These are phyloP conservation scores for Branchellion lobata DNA, from an alignment of 2,888 invertebrate species.

Conservation along the genomic window DNA sequence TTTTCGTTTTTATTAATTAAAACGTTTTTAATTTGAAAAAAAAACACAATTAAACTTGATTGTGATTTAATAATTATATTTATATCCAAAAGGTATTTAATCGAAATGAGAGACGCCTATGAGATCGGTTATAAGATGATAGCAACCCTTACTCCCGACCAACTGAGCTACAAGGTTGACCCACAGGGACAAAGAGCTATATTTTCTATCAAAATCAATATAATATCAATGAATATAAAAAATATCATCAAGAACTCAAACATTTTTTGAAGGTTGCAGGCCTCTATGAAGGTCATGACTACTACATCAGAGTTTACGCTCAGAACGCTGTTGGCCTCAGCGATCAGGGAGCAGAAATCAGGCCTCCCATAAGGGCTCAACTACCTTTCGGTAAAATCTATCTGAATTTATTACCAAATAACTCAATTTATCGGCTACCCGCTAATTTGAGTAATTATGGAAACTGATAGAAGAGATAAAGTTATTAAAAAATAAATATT, in stretches of 20 bases:
- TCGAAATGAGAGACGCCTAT: constrained; percentile 56
- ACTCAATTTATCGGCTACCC: neutral
- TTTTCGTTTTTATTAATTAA: too few relatives aligned
- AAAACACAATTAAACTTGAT: too few relatives aligned
- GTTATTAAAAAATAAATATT: neutral
- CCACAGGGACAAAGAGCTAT: too few relatives aligned
- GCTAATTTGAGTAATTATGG: neutral
- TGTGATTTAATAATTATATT: too few relatives aligned
- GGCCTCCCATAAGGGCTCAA: constrained; percentile 68
- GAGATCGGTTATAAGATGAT: constrained; percentile 49
- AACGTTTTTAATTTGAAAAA: too few relatives aligned
- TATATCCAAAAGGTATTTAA: constrained; percentile 54
- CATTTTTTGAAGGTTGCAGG: constrained; percentile 45
- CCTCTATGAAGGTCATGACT: constrained; percentile 60
- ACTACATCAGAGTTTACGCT: constrained; percentile 82
- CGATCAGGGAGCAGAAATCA: constrained; percentile 69
- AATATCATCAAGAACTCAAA: neutral
- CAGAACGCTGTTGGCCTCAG: constrained; percentile 76
- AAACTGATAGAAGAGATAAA: neutral
- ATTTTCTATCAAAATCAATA: neutral
- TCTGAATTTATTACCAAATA: neutral
- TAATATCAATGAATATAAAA: too few relatives aligned
- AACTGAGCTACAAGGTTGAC: constrained; percentile 46
- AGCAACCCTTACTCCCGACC: constrained; percentile 43
- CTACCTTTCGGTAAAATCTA: constrained; percentile 68